Evolutionary conservation across 2,113 vertebrate species (phyloP).

Genomic region (Leptobrachium leishanense): DNA sequence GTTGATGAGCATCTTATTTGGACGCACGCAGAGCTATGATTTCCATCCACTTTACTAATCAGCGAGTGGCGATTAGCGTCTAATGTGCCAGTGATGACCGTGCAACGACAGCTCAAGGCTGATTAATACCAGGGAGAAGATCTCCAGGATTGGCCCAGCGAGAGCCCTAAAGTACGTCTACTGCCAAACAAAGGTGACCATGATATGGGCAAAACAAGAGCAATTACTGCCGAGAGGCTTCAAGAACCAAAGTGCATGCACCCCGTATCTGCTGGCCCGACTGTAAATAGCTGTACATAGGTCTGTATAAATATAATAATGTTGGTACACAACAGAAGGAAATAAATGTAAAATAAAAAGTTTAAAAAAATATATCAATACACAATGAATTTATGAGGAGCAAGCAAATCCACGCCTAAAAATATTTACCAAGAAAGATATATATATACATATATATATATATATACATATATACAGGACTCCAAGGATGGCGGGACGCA

Average conservation of each 20-base stretch:
- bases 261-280: slow-evolving; percentile 1
- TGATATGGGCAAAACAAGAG: slow-evolving; percentile 50
- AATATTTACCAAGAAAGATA: no score
- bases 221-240: slow-evolving; percentile 35
- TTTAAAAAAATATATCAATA: no score
- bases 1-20: slow-evolving; percentile 74
- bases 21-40: slow-evolving; percentile 75
- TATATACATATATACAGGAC: no score
- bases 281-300: no score
- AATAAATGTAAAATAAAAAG: no score
- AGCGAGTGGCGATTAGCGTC: slow-evolving; percentile 75
- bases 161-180: slow-evolving; percentile 9
- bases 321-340: no score
- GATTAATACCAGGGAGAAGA: slow-evolving; percentile 85
- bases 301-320: no score
- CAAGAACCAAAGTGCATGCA: slow-evolving; percentile 29
- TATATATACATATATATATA: no score
- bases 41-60: slow-evolving; percentile 86
- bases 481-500: no score
- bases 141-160: slow-evolving; percentile 53
- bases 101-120: slow-evolving; percentile 74
- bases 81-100: slow-evolving; percentile 82
- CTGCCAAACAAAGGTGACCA: slow-evolving; percentile 32
- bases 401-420: no score
- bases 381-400: no score